Conservation (phyloP, 1,140 invertebrate species). For the Goniozus legneri region DNA sequence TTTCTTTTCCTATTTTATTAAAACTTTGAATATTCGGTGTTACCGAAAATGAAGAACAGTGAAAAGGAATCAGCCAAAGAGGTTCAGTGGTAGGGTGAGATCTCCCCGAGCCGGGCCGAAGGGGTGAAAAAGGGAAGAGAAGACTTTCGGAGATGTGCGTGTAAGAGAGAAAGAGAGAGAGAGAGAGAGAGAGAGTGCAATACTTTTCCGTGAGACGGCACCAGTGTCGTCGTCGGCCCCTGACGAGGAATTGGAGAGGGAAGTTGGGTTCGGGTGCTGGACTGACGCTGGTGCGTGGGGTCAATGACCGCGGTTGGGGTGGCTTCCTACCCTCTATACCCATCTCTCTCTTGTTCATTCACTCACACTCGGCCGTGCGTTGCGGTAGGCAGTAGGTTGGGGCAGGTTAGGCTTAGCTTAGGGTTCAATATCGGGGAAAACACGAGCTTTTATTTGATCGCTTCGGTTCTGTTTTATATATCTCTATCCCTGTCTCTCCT, state of each 20-base stretch:
- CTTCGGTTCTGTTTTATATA: not conserved
- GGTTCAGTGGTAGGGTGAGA: too few relatives aligned
- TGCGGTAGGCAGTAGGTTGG: constrained; percentile 37
- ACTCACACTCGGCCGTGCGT: constrained; percentile 28
- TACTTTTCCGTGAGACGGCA: constrained; percentile 51
- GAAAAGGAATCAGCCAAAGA: too few relatives aligned
- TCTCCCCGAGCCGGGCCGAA: too few relatives aligned
- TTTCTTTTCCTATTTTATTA: too few relatives aligned
- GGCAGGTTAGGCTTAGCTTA: constrained; percentile 50
- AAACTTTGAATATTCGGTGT: too few relatives aligned
- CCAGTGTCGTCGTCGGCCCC: constrained; percentile 49
- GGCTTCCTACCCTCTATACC: constrained; percentile 34
- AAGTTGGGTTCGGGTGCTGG: constrained; percentile 42
- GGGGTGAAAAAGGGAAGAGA: too few relatives aligned
- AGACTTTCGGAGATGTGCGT: too few relatives aligned
- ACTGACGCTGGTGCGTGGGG: constrained; percentile 45
- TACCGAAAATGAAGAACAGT: too few relatives aligned
- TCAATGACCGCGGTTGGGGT: constrained; percentile 45
- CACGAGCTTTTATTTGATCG: constrained; percentile 47
- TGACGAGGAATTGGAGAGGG: too few relatives aligned
- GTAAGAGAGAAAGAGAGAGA: constrained; percentile 14
- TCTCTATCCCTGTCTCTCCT: not conserved
- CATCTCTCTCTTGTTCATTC: constrained; percentile 10
- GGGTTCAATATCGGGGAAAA: constrained; percentile 51
- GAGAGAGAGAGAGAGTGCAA: constrained; percentile 37